phyloP scores from a whole-genome alignment of 1,140 invertebrate species.

The Dinoponera quadriceps region DNA sequence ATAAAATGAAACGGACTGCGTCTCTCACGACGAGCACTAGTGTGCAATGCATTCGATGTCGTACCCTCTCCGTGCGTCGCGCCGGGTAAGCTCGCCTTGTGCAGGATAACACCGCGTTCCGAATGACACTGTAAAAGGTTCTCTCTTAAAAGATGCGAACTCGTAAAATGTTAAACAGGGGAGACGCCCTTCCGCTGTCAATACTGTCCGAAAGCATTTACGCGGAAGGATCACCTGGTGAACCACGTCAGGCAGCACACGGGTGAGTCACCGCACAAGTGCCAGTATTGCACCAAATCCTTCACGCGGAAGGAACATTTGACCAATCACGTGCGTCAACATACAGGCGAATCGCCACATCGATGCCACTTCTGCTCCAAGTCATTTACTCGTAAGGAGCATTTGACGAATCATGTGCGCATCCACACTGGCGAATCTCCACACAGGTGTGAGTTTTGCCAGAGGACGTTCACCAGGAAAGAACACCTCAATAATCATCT shows the following conservation, averaged over 20 bases:
- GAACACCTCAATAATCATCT: constrained; percentile 93
- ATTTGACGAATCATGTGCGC: constrained; percentile 91
- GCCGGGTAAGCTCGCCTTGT: constrained; percentile 75
- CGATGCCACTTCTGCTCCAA: constrained; percentile 93
- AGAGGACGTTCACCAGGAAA: constrained; percentile 93
- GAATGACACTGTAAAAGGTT: constrained; percentile 62
- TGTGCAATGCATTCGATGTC: constrained; percentile 28
- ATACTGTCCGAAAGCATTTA: constrained; percentile 89
- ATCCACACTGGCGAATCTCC: constrained; percentile 91
- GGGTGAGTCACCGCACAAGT: constrained; percentile 89
- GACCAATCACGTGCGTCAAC: constrained; percentile 93
- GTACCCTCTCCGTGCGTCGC: constrained; percentile 67
- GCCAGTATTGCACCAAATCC: constrained; percentile 89
- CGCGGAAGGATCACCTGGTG: constrained; percentile 89
- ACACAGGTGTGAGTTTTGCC: constrained; percentile 93
- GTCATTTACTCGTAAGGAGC: constrained; percentile 94
- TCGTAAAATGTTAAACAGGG: constrained; percentile 77
- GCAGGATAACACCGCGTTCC: constrained; percentile 70
- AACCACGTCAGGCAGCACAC: constrained; percentile 90
- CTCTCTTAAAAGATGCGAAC: constrained; percentile 49
- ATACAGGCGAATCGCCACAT: constrained; percentile 93
- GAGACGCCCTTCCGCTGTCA: constrained; percentile 87
- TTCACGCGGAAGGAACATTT: constrained; percentile 96
- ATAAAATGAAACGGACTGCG: too few relatives aligned
- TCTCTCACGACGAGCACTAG: too few relatives aligned